A percentile compares a stretch with the other conserved stretches of the same genome.
Conservation (phyloP, 1,140 invertebrate genomes). For the Ceratosolen solmsi region DNA sequence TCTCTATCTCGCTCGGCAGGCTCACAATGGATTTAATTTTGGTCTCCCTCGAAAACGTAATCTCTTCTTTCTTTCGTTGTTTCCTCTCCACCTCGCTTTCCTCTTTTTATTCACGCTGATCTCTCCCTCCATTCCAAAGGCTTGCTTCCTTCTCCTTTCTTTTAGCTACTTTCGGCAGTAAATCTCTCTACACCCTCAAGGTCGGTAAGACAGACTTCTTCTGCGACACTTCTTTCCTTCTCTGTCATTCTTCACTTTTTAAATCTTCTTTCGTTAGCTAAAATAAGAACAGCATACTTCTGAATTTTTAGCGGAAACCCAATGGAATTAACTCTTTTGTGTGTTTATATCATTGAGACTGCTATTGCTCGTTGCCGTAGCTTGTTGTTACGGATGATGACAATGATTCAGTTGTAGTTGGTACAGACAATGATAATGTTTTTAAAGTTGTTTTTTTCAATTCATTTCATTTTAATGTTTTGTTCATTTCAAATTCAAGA, state of each 20-base stretch:
- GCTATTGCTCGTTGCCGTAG: too few species aligned
- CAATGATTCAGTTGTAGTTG: background rate
- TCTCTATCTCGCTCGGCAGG: background rate
- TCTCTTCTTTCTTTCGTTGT: constrained; percentile 38
- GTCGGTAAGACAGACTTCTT: constrained; percentile 50
- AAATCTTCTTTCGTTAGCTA: constrained; percentile 26
- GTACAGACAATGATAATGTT: background rate
- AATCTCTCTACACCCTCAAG: constrained; percentile 49
- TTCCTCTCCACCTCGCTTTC: constrained; percentile 8
- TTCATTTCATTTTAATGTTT: constrained; percentile 39
- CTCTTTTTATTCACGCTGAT: constrained; percentile 36
- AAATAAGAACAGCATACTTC: constrained; percentile 47
- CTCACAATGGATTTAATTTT: constrained; percentile 54
- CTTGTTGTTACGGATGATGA: too few species aligned
- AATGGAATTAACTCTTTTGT: constrained; percentile 30
- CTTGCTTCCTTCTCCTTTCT: constrained; percentile 21
- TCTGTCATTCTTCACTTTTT: background rate
- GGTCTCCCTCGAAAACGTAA: constrained; percentile 54
- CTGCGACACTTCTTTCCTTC: constrained; percentile 36
- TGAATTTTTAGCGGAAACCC: constrained; percentile 46
- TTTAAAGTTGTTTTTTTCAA: background rate
- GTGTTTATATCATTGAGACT: constrained; percentile 42
- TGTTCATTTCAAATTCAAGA: constrained; percentile 38
- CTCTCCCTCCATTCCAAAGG: constrained; percentile 17
- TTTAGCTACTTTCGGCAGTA: constrained; percentile 48